Conservation (phyloP, 2,797 vertebrate species). For the Lacerta viridis region DNA sequence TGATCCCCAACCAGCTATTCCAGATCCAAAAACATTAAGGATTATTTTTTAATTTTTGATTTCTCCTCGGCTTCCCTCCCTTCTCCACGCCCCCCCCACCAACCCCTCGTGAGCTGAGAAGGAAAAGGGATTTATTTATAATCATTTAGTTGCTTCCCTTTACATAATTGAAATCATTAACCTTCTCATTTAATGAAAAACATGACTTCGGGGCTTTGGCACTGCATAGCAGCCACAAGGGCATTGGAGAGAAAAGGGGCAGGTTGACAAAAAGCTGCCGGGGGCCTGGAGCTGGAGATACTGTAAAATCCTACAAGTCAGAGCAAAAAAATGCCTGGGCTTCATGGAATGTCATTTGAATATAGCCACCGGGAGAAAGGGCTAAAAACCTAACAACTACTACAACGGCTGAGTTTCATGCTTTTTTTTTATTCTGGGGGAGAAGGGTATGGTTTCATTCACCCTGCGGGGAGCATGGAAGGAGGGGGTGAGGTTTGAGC, state of each 20-base stretch:
- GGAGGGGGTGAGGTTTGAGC: conserved; percentile 70
- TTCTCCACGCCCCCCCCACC: accelerated
- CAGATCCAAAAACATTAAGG: conserved; percentile 12
- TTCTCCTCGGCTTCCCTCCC: not conserved
- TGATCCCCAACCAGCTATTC: not conserved
- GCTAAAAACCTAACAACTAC: conserved; percentile 57
- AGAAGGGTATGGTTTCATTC: conserved; percentile 65
- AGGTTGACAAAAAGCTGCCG: conserved; percentile 33
- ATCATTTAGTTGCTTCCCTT: conserved; percentile 68
- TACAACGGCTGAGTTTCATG: conserved; percentile 47
- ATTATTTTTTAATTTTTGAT: not conserved
- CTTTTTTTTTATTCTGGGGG: conserved; percentile 48
- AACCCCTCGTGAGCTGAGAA: not conserved
- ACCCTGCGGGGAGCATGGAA: conserved; percentile 55
- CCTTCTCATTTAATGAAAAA: conserved; percentile 79
- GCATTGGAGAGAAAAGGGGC: conserved; percentile 11
- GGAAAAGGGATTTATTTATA: conserved; percentile 67
- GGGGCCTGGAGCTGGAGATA: conserved; percentile 10
- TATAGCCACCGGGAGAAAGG: conserved; percentile 64
- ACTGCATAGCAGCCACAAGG: conserved; percentile 2
- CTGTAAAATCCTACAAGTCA: conserved; percentile 16
- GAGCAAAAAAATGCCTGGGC: conserved; percentile 2
- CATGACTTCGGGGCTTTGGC: conserved; percentile 41
- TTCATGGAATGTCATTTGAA: conserved; percentile 49
- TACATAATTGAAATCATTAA: conserved; percentile 76